Evolutionary conservation across 2,888 invertebrate genomes (phyloP).

Genomic region (Tanypteryx hageni): DNA sequence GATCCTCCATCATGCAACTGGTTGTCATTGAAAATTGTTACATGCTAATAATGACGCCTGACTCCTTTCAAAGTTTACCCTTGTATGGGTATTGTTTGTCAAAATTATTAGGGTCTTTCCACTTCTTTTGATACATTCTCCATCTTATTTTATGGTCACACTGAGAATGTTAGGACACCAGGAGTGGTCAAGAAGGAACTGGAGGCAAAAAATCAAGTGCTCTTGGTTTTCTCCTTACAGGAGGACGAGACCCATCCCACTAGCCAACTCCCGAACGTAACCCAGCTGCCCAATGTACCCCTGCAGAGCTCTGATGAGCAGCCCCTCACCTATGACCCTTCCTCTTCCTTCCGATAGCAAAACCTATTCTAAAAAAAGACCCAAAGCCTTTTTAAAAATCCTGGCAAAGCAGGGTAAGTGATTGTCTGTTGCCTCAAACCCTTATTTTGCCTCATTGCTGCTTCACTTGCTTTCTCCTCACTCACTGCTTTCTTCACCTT

Average conservation of each 20-base stretch:
- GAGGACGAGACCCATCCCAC: constrained; percentile 53
- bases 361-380: constrained; percentile 15
- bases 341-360: constrained; percentile 50
- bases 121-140: not conserved
- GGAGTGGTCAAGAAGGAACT: constrained; percentile 27
- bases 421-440: constrained; percentile 61
- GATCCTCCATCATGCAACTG: not conserved
- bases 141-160: not conserved
- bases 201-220: constrained; percentile 39
- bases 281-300: constrained; percentile 63
- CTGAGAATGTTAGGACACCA: constrained; percentile 33
- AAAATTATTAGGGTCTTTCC: not conserved
- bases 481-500: constrained; percentile 61
- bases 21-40: not conserved
- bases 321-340: constrained; percentile 33
- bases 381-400: constrained; percentile 39
- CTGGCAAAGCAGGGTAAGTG: constrained; percentile 61
- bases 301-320: constrained; percentile 59
- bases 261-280: constrained; percentile 57
- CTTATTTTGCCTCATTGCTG: constrained; percentile 56
- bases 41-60: not conserved
- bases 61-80: not conserved
- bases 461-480: constrained; percentile 53
- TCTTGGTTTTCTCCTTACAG: constrained; percentile 61
- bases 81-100: not conserved